These are phyloP conservation scores for Drosophila grimshawi DNA, from an alignment of 1,140 invertebrate genomes.

Conservation along the genomic window DNA sequence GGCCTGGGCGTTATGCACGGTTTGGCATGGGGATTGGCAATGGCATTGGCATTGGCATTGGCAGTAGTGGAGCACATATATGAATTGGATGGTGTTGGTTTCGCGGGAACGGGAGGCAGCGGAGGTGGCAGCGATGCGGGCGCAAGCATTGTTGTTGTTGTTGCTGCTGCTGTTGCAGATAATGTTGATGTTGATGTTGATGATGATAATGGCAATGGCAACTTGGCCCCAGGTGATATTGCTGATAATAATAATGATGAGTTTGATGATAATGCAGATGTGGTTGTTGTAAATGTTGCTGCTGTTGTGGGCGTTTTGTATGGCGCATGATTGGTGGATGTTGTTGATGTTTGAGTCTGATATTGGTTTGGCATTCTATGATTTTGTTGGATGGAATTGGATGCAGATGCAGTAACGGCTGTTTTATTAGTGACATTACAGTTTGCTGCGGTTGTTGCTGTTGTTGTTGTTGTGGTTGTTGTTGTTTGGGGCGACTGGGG, in stretches of 20 bases:
- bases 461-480: constrained; percentile 40
- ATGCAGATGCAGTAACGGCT: constrained; percentile 65
- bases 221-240: constrained; percentile 37
- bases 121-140: constrained; percentile 34
- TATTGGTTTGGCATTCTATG: constrained; percentile 64
- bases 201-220: constrained; percentile 54
- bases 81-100: constrained; percentile 57
- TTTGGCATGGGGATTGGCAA: constrained; percentile 60
- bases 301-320: constrained; percentile 54
- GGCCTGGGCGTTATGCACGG: constrained; percentile 83
- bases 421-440: constrained; percentile 80
- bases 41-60: constrained; percentile 59
- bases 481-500: constrained; percentile 70
- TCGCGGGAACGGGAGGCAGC: constrained; percentile 53
- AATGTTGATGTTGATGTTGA: constrained; percentile 28
- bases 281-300: constrained; percentile 9
- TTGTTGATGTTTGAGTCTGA: constrained; percentile 25
- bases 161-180: constrained; percentile 20
- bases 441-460: constrained; percentile 58
- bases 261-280: constrained; percentile 20
- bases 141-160: constrained; percentile 35
- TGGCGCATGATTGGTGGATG: constrained; percentile 61
- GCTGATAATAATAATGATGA: constrained; percentile 23
- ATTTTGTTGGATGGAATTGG: constrained; percentile 45
- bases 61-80: constrained; percentile 61